Evolutionary conservation across 2,888 invertebrate species (phyloP), one percentile per base, ranked within the genome.

Genomic region (Microplitis manilae): DNA sequence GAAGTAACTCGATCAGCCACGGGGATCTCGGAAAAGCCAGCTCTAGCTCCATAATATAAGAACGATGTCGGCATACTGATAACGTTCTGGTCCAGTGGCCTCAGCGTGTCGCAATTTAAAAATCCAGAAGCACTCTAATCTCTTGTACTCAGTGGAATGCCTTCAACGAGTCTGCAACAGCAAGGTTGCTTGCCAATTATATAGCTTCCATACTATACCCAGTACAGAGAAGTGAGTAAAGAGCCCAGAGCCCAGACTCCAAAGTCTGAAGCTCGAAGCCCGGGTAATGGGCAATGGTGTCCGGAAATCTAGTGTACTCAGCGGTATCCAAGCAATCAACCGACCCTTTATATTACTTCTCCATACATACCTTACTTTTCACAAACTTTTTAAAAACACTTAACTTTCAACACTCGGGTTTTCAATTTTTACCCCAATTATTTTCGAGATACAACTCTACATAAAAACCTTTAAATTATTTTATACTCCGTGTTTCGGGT

Each of bases 61-160:
- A 50, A 77, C 78, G 77, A 79, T 77, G 77, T 79, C 67, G 75
- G 79, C 76, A 79, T 78, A 78, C 77, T 80, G 80, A 81, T 81
- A 80, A 81, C 71, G 70, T 68, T 71, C 71, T 76, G 79, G 77
- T 78, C 75, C 77, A 73, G 64, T 75, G 74, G 76, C 75, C 75
- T 40, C 50, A 77, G 71, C 68, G 30, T 65, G 78, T 78, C 77
- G 79, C 71, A 77, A 67, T 81, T 79, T 81, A 71, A 79, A 81
- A 75, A 76, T 79, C 81, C 77, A 79, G 77, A 76, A 79, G 79
- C 73, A 65, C 77, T 73, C 67, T 59, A 73, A 73, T 73, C 67
- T 60, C 68, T 50, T 40, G 38, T 67, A 15, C 67, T 67, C 74
- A 40, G 60, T 40, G 68, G 60, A 74, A 74, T 67, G 68, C 68